Conservation (phyloP, 2,113 vertebrate genomes). For the Rhabdomys dilectus region DNA sequence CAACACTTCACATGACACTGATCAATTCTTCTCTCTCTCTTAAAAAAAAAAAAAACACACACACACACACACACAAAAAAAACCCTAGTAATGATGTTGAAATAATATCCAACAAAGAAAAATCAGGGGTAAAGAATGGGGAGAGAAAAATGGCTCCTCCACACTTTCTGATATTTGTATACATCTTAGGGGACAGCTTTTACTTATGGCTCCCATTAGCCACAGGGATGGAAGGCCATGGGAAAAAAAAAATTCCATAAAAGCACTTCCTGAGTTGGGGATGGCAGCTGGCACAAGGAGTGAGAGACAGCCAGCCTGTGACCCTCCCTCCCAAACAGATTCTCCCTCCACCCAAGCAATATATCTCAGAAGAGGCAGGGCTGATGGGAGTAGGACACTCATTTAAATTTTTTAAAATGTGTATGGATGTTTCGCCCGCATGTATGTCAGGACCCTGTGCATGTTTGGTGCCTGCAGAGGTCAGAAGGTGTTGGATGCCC, state of each 20-base stretch:
- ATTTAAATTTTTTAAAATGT: neutral
- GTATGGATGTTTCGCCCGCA: neutral
- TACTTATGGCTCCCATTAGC: accelerated
- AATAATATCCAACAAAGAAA: constrained; percentile 86
- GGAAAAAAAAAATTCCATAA: neutral
- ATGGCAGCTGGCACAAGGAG: neutral
- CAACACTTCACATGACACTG: constrained; percentile 97
- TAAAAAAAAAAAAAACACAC: constrained; percentile 74
- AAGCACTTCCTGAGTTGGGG: neutral
- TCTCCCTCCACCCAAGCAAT: neutral
- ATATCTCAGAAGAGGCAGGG: neutral
- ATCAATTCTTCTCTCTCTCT: constrained; percentile 91
- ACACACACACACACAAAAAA: too few species aligned
- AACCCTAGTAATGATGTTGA: constrained; percentile 95
- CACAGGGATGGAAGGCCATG: neutral
- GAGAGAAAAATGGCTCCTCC: neutral
- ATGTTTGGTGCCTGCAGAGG: neutral
- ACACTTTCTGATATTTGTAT: accelerated
- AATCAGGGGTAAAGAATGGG: neutral
- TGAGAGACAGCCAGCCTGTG: neutral
- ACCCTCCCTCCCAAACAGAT: neutral
- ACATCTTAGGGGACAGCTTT: neutral
- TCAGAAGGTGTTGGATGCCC: neutral
- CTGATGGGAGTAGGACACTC: too few species aligned
- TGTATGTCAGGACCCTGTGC: neutral